Evolutionary conservation across 2,113 vertebrate genomes (phyloP).

Genomic region (Numenius arquata): DNA sequence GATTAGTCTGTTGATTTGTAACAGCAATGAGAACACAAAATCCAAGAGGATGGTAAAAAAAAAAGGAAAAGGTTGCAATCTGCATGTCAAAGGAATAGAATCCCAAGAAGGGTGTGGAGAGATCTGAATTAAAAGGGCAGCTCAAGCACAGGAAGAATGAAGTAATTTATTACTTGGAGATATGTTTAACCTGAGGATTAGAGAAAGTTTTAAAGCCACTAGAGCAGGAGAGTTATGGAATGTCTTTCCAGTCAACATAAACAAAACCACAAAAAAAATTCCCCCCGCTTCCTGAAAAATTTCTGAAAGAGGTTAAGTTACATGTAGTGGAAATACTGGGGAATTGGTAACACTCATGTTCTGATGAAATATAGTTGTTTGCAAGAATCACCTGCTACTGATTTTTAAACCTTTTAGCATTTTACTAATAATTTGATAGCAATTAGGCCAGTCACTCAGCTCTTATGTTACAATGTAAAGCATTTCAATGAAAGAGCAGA

Average conservation of each 20-base stretch:
- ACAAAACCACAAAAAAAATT: not conserved
- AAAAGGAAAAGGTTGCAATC: not conserved
- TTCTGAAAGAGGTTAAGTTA: not conserved
- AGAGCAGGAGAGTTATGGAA: not conserved
- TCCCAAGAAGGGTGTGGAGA: not conserved
- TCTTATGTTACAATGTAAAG: not conserved
- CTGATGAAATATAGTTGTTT: not conserved
- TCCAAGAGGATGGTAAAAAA: not conserved
- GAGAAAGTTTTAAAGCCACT: not conserved
- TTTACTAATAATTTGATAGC: not conserved
- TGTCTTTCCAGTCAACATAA: not conserved
- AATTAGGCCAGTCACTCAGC: not conserved
- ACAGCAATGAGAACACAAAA: not conserved
- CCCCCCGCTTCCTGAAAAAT: not conserved
- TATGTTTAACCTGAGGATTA: not conserved
- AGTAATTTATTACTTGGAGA: not conserved
- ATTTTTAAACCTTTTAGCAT: not conserved
- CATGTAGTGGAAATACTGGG: not conserved
- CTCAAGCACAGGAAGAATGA: not conserved
- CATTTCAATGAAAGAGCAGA: rapidly evolving
- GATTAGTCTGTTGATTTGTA: not conserved
- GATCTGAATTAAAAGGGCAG: not conserved
- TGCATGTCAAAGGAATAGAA: not conserved
- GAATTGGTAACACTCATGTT: rapidly evolving
- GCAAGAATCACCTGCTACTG: not conserved